Conservation (phyloP, 2,113 vertebrate genomes). For the Myrmecobius fasciatus region DNA sequence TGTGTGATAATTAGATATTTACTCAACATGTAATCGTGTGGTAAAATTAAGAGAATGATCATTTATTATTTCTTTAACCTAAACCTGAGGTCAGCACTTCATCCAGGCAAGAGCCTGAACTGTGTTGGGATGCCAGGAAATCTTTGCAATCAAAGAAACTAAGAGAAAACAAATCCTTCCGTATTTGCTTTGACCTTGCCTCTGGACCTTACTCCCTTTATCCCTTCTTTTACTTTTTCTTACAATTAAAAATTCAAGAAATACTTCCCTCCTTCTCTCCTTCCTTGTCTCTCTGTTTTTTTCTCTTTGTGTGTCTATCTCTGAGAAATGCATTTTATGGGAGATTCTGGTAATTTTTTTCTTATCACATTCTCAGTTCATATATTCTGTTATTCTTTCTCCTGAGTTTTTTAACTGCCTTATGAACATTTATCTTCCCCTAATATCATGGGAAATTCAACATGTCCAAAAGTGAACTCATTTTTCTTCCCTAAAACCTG, state of each 20-base stretch:
- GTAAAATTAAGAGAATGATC: constrained; percentile 48
- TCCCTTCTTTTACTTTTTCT: neutral
- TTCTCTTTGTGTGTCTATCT: too few species aligned
- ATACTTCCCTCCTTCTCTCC: too few species aligned
- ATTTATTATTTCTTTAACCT: constrained; percentile 33
- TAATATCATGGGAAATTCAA: neutral
- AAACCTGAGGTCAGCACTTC: neutral
- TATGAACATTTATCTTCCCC: neutral
- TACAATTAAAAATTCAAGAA: neutral
- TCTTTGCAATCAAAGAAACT: neutral
- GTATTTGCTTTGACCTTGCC: neutral
- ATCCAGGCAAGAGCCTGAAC: neutral
- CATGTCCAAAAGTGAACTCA: neutral
- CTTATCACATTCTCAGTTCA: neutral
- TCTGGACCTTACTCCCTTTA: neutral
- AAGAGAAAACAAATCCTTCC: neutral
- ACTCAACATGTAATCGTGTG: constrained; percentile 1
- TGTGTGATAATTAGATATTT: constrained; percentile 44
- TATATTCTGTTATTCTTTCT: neutral
- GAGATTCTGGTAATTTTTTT: neutral
- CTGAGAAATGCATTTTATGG: neutral
- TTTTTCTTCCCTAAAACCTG: neutral
- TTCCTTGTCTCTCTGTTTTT: neutral
- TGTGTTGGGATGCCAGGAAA: neutral
- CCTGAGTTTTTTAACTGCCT: neutral